A percentile compares a stretch with the other conserved stretches of the same genome.
Conservation (phyloP, 64 coral and sea anemone species). For the Stylophora pistillata region DNA sequence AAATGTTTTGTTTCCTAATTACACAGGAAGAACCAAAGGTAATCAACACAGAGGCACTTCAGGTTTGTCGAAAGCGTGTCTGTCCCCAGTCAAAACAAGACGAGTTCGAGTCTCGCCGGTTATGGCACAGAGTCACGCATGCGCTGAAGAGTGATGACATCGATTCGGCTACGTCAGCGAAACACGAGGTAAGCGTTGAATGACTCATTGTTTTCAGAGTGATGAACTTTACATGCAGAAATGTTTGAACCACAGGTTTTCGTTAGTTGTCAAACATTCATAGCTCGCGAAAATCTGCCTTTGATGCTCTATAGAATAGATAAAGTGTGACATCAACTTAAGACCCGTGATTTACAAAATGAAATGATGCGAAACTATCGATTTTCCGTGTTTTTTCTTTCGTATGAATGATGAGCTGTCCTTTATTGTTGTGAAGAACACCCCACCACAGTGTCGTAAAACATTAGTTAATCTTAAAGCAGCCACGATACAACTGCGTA, state of each 20-base stretch:
- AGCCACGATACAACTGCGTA: neutral
- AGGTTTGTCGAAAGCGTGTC: slow-evolving; percentile 75
- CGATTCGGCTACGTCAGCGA: slow-evolving; percentile 71
- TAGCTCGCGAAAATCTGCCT: neutral
- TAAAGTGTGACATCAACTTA: too few species aligned
- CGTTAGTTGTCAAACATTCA: too few species aligned
- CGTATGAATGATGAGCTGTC: too few species aligned
- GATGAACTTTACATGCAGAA: too few species aligned
- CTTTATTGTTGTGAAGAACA: too few species aligned
- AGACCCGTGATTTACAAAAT: too few species aligned
- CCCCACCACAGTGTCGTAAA: neutral
- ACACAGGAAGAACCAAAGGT: slow-evolving; percentile 63
- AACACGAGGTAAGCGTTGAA: slow-evolving; percentile 62
- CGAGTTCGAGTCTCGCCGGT: slow-evolving; percentile 80
- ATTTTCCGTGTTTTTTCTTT: too few species aligned
- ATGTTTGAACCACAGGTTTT: too few species aligned
- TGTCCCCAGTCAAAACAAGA: slow-evolving; percentile 64
- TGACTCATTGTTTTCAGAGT: neutral
- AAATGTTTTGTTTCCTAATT: neutral
- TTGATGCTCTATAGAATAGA: neutral
- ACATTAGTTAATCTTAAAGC: neutral
- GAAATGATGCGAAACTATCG: too few species aligned
- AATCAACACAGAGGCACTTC: slow-evolving; percentile 74
- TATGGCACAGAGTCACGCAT: slow-evolving; percentile 82
- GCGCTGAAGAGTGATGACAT: slow-evolving; percentile 68